Evolutionary conservation across 2,797 vertebrate species (phyloP).

Genomic region (Vultur gryphus): DNA sequence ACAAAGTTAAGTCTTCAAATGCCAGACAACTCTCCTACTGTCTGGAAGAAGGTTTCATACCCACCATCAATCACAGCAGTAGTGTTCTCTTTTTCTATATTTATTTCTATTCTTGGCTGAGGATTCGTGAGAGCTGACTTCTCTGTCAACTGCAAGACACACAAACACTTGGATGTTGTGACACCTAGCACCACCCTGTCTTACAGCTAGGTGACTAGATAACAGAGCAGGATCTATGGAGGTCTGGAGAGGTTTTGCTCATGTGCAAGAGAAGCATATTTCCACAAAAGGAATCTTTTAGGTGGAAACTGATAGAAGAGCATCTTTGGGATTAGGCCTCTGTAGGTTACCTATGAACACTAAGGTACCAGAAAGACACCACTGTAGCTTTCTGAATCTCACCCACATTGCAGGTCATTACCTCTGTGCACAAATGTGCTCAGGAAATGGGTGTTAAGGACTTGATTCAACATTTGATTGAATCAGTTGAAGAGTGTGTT

Average conservation of each 20-base stretch:
- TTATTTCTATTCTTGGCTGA: neutral
- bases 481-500: neutral
- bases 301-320: neutral
- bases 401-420: neutral
- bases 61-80: neutral
- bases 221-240: neutral
- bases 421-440: neutral
- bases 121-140: neutral
- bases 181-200: neutral
- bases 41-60: neutral
- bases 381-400: neutral
- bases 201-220: neutral
- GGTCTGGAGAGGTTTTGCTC: neutral
- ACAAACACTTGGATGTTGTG: neutral
- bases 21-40: neutral
- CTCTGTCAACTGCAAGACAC: neutral
- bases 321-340: neutral
- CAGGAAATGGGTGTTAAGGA: neutral
- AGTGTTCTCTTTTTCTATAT: neutral
- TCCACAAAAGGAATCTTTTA: neutral
- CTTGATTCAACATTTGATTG: neutral
- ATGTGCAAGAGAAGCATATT: neutral
- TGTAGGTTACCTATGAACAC: neutral
- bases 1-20: neutral
- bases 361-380: neutral